phyloP scores from a whole-genome alignment of 2,888 invertebrate genomes.

The Sialis lutaria region DNA sequence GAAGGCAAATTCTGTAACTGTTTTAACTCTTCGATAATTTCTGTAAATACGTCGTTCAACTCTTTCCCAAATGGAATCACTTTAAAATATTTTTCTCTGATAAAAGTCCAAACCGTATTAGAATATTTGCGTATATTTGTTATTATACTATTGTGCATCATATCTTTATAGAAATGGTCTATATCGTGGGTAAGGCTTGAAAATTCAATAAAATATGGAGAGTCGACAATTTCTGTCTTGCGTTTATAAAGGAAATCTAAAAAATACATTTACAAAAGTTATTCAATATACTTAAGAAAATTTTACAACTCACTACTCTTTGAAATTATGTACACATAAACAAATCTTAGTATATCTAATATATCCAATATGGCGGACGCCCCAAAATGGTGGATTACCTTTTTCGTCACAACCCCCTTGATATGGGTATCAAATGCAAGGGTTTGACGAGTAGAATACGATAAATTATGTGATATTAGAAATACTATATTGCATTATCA shows the following conservation, averaged over 20 bases:
- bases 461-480: too few species aligned
- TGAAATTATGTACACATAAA: conserved; percentile 1
- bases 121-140: conserved; percentile 66
- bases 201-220: conserved; percentile 65
- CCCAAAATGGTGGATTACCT: too few species aligned
- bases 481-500: too few species aligned
- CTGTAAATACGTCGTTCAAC: conserved; percentile 39
- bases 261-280: conserved; percentile 10
- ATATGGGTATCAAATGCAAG: too few species aligned
- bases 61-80: conserved; percentile 52
- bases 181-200: conserved; percentile 65
- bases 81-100: conserved; percentile 47
- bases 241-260: conserved; percentile 63
- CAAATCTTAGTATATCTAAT: too few species aligned
- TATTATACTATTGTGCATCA: conserved; percentile 57
- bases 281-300: not conserved
- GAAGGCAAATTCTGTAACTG: conserved; percentile 42
- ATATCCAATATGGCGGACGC: too few species aligned
- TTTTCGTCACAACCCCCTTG: too few species aligned
- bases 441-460: too few species aligned
- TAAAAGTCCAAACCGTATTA: conserved; percentile 42
- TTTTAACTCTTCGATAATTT: conserved; percentile 41
- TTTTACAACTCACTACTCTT: not conserved
- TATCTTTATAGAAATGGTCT: conserved; percentile 61
- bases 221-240: conserved; percentile 59